A percentile compares a stretch with the other conserved stretches of the same genome.
phyloP scores from a whole-genome alignment of 2,113 vertebrate genomes.

The Oncorhynchus gorbuscha region DNA sequence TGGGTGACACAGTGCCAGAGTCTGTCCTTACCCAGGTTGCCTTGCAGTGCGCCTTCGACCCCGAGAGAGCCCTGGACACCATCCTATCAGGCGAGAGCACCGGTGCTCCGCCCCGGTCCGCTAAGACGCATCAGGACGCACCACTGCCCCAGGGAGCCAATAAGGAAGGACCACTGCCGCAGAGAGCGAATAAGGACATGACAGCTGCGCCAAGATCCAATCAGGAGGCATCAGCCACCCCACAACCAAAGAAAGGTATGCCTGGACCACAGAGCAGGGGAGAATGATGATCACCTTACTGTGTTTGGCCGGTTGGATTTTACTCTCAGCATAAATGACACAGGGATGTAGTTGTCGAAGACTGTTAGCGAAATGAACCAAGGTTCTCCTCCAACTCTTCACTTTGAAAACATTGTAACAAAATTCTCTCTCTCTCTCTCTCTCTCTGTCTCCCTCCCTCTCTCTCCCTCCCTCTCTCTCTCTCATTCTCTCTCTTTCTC shows the following conservation, averaged over 20 bases:
- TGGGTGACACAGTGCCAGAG: slow-evolving; percentile 86
- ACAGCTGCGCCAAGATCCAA: slow-evolving; percentile 27
- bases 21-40: slow-evolving; percentile 83
- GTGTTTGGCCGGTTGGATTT: too few relatives aligned
- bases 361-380: too few relatives aligned
- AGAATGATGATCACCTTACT: too few relatives aligned
- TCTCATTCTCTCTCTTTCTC: too few relatives aligned
- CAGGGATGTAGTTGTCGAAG: too few relatives aligned
- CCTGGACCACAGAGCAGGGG: background rate
- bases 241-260: slow-evolving; percentile 86
- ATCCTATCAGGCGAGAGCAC: slow-evolving; percentile 81
- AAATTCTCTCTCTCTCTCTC: slow-evolving; percentile 59
- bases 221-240: slow-evolving; percentile 55
- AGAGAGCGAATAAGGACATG: slow-evolving; percentile 41
- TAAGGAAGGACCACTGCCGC: slow-evolving; percentile 55
- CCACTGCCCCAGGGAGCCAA: slow-evolving; percentile 56
- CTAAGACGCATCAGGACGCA: slow-evolving; percentile 34
- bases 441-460: too few relatives aligned
- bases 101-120: slow-evolving; percentile 57
- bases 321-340: too few relatives aligned
- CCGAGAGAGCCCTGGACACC: slow-evolving; percentile 84
- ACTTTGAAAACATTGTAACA: slow-evolving; percentile 73
- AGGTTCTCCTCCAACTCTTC: too few relatives aligned
- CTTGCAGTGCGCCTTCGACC: slow-evolving; percentile 84
- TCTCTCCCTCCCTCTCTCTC: too few relatives aligned